Evolutionary conservation across 2,888 invertebrate genomes (phyloP).

Genomic region (Zele albiditarsus): DNA sequence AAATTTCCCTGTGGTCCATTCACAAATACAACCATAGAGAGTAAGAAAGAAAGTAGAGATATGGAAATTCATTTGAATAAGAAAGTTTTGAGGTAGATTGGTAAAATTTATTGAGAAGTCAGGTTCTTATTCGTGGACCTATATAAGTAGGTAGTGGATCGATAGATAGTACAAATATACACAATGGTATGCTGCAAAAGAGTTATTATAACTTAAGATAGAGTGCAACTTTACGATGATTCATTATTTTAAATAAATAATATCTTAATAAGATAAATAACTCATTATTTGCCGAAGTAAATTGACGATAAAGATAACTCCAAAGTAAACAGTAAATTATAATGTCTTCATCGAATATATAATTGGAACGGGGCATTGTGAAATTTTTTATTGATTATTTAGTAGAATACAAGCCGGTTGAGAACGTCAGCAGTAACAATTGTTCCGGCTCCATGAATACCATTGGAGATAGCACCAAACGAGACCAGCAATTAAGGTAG

Average conservation of each 20-base stretch:
- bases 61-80: slow-evolving; percentile 45
- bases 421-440: slow-evolving; percentile 36
- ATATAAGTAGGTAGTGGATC: not conserved
- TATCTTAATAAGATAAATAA: not conserved
- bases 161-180: slow-evolving; percentile 47
- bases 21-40: slow-evolving; percentile 6
- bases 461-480: slow-evolving; percentile 49
- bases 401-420: slow-evolving; percentile 37
- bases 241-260: slow-evolving; percentile 4
- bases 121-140: slow-evolving; percentile 27
- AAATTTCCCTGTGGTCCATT: not conserved
- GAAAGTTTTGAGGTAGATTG: slow-evolving; percentile 44
- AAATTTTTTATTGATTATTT: not conserved
- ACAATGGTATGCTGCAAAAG: slow-evolving; percentile 35
- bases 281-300: slow-evolving; percentile 9
- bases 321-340: not conserved
- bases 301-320: not conserved
- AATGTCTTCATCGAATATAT: not conserved
- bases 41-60: slow-evolving; percentile 19
- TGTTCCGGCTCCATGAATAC: slow-evolving; percentile 28
- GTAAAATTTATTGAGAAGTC: slow-evolving; percentile 39
- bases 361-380: not conserved
- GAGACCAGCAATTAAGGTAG: slow-evolving; percentile 54
- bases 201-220: slow-evolving; percentile 44
- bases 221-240: not conserved